A percentile compares a stretch with the other conserved stretches of the same genome.
phyloP scores from a whole-genome alignment of 2,888 invertebrate species.

The Micropterix aruncella region DNA sequence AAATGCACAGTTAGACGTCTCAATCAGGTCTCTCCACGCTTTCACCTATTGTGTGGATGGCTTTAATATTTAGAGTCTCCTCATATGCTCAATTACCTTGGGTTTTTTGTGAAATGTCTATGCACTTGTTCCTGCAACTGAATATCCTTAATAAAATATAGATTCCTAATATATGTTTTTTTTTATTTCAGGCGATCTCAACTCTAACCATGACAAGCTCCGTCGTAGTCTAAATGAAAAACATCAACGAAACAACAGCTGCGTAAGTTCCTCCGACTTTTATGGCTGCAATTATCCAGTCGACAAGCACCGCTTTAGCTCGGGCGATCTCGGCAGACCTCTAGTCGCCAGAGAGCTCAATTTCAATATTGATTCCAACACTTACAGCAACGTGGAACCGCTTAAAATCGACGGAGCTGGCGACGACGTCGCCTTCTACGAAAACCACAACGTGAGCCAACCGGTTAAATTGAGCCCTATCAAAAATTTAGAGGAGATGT shows the following conservation, averaged over 20 bases:
- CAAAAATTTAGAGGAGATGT: slow-evolving; percentile 75
- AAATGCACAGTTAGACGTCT: too few species aligned
- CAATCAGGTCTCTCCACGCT: too few species aligned
- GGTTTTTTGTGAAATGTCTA: too few species aligned
- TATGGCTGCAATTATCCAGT: slow-evolving; percentile 40
- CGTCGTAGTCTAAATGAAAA: slow-evolving; percentile 36
- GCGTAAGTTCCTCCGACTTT: slow-evolving; percentile 37
- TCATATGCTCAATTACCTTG: too few species aligned
- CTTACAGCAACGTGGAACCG: slow-evolving; percentile 21
- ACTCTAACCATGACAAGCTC: slow-evolving; percentile 31
- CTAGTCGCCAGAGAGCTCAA: slow-evolving; percentile 32
- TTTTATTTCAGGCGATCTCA: slow-evolving; percentile 26
- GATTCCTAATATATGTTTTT: too few species aligned
- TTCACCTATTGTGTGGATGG: too few species aligned
- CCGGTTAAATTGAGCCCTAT: slow-evolving; percentile 36
- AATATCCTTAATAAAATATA: too few species aligned
- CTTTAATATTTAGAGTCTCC: too few species aligned
- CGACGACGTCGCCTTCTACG: slow-evolving; percentile 24
- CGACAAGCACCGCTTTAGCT: slow-evolving; percentile 35
- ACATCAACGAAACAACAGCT: slow-evolving; percentile 37
- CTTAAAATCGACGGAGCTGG: slow-evolving; percentile 25
- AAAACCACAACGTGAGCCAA: slow-evolving; percentile 19
- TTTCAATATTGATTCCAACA: slow-evolving; percentile 25
- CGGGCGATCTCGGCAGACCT: slow-evolving; percentile 32
- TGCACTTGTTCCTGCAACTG: too few species aligned